A percentile compares a stretch with the other conserved stretches of the same genome.
phyloP scores from a whole-genome alignment of 2,888 invertebrate genomes.

The Dioctria linearis region DNA sequence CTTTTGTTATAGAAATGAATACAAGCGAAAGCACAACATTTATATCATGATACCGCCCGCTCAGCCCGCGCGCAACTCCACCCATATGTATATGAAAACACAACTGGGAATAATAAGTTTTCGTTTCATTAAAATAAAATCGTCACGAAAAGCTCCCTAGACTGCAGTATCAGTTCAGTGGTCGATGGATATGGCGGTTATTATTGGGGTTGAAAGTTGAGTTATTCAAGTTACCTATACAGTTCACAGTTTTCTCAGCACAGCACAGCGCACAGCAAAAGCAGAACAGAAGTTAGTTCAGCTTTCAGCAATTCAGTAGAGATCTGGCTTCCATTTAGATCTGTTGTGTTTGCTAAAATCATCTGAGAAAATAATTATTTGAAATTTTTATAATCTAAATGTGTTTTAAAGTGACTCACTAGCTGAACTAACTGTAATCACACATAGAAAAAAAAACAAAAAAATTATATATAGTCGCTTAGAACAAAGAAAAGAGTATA shows the following conservation, averaged over 20 bases:
- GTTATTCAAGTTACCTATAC: too few species aligned
- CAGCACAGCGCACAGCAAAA: too few species aligned
- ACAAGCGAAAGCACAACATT: too few species aligned
- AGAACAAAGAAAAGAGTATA: not conserved
- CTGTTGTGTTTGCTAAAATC: not conserved
- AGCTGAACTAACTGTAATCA: conserved; percentile 6
- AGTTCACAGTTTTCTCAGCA: too few species aligned
- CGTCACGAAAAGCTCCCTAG: conserved; percentile 17
- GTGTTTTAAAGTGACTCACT: conserved; percentile 1
- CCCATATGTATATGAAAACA: not conserved
- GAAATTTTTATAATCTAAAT: too few species aligned
- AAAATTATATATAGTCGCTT: too few species aligned
- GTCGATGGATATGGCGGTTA: conserved; percentile 24
- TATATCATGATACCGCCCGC: too few species aligned
- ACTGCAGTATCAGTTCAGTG: conserved; percentile 42
- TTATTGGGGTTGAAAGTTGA: too few species aligned
- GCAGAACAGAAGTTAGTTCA: conserved; percentile 1
- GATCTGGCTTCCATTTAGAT: conserved; percentile 16
- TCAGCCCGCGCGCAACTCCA: not conserved
- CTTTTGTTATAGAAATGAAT: too few species aligned
- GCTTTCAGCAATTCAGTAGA: conserved; percentile 31
- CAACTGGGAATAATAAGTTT: conserved; percentile 13
- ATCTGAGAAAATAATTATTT: too few species aligned
- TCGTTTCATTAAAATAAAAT: conserved; percentile 40
- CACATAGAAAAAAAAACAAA: too few species aligned